Conservation (phyloP, 1,140 invertebrate genomes). For the Linepithema humile region DNA sequence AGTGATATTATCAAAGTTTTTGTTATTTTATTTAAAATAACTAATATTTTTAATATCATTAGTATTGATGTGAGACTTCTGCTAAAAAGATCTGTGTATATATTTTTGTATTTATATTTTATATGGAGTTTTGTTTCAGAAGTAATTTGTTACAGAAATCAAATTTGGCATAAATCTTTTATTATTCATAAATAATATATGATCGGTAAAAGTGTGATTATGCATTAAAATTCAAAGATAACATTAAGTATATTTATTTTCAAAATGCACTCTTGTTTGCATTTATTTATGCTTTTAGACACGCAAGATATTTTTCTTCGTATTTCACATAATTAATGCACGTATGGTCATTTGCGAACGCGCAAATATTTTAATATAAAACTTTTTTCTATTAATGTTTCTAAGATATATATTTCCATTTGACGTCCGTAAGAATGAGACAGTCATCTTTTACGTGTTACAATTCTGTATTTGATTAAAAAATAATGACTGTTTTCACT, state of each 20-base stretch:
- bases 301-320: constrained; percentile 35
- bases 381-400: constrained; percentile 38
- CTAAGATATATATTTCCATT: background rate
- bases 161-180: background rate
- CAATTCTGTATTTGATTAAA: background rate
- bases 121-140: background rate
- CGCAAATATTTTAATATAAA: constrained; percentile 36
- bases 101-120: constrained; percentile 4
- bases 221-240: constrained; percentile 18
- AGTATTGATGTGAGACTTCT: background rate
- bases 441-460: background rate
- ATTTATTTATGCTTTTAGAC: constrained; percentile 43
- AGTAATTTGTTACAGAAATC: constrained; percentile 3
- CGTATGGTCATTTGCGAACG: constrained; percentile 32
- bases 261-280: constrained; percentile 37
- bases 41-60: background rate
- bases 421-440: background rate
- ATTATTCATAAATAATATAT: background rate
- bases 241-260: constrained; percentile 23
- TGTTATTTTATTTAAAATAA: constrained; percentile 6
- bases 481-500: background rate
- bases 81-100: background rate
- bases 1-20: background rate
- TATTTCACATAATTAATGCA: constrained; percentile 40
- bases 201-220: background rate